Evolutionary conservation across 2,797 vertebrate genomes (phyloP).

Genomic region (Tolypeutes matacus): DNA sequence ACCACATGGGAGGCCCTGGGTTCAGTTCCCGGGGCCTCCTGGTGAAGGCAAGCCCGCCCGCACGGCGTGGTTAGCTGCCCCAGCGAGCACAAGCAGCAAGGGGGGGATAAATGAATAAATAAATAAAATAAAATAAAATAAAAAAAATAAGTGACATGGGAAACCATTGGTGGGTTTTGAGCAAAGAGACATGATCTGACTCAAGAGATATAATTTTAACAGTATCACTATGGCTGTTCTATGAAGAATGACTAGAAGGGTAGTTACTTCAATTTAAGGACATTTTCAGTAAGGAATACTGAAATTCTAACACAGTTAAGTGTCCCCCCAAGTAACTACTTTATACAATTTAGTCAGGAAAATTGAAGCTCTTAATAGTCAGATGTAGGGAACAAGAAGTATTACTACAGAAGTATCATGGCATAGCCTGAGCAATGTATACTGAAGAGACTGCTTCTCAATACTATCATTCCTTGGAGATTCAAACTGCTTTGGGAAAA

Average conservation of each 20-base stretch:
- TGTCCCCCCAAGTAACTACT: not conserved
- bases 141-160: not conserved
- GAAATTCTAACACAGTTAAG: not conserved
- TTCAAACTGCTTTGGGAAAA: not conserved
- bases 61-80: too few relatives aligned
- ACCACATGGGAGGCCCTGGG: too few relatives aligned
- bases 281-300: not conserved
- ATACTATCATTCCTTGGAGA: not conserved
- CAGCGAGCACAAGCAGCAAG: too few relatives aligned
- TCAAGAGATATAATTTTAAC: not conserved
- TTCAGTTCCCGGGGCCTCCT: too few relatives aligned
- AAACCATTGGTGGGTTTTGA: not conserved
- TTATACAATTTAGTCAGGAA: not conserved
- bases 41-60: too few relatives aligned
- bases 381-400: not conserved
- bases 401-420: not conserved
- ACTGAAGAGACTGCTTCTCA: not conserved
- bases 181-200: not conserved
- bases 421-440: not conserved
- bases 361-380: not conserved
- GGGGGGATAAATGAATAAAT: too few relatives aligned
- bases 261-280: not conserved
- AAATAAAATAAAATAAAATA: too few relatives aligned
- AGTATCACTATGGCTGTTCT: not conserved
- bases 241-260: not conserved